Conservation (phyloP, 2,888 invertebrate genomes). For the Argynnis bischoffii region DNA sequence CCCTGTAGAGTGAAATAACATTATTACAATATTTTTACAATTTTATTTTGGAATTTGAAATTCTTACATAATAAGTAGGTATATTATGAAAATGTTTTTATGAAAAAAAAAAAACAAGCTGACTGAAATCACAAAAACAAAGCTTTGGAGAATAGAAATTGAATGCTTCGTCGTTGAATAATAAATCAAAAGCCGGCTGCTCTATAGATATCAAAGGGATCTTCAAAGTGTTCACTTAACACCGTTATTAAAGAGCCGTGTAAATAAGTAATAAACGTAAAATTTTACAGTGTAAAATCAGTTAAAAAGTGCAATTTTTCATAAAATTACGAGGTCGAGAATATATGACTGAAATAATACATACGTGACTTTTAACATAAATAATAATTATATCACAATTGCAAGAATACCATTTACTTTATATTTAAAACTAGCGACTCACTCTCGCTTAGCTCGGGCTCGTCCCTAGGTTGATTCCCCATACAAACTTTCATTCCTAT, state of each 20-base stretch:
- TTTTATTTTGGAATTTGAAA: conserved; percentile 25
- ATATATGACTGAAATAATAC: background rate
- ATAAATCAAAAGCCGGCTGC: conserved; percentile 65
- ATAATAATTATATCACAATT: background rate
- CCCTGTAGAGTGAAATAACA: too few species aligned
- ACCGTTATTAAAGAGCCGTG: conserved; percentile 57
- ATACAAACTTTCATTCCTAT: too few species aligned
- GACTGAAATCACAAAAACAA: conserved; percentile 48
- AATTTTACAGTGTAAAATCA: conserved; percentile 39
- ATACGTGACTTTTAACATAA: background rate
- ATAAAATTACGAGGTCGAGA: background rate
- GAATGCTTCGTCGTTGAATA: conserved; percentile 61
- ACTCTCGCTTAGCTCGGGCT: too few species aligned
- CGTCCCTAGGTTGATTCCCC: too few species aligned
- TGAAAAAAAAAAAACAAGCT: conserved; percentile 36
- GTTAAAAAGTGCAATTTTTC: conserved; percentile 14
- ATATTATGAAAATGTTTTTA: conserved; percentile 24
- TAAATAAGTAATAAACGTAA: conserved; percentile 52
- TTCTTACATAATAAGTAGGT: conserved; percentile 14
- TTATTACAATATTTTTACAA: too few species aligned
- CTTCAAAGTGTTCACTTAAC: conserved; percentile 66
- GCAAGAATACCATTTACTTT: background rate
- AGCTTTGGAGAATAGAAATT: conserved; percentile 47
- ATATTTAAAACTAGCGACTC: background rate
- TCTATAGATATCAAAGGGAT: conserved; percentile 65